Percentiles rank a stretch among this genome's conserved stretches.
Conservation (phyloP, 2,113 vertebrate genomes). For the Isurus oxyrinchus region DNA sequence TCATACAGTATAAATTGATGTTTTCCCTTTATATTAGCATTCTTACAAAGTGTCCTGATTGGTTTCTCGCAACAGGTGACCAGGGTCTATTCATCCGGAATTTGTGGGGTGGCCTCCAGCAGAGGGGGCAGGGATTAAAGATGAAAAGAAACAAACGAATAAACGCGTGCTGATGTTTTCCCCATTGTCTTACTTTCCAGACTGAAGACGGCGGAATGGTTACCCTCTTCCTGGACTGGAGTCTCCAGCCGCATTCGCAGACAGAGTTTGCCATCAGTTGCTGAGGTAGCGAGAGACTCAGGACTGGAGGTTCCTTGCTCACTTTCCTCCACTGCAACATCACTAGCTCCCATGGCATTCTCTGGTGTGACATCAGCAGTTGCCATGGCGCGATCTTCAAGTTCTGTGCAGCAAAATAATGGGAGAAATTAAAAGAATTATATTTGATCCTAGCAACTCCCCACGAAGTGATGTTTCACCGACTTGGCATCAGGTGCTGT, state of each 20-base stretch:
- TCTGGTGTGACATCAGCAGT: slow-evolving; percentile 61
- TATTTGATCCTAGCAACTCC: neutral
- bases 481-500: no score
- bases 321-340: slow-evolving; percentile 57
- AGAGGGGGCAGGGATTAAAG: slow-evolving; percentile 32
- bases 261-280: slow-evolving; percentile 69
- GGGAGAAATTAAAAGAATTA: neutral
- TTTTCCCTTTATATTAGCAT: no score
- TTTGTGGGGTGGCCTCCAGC: no score
- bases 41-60: no score
- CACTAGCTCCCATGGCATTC: slow-evolving; percentile 60
- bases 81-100: no score
- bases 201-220: slow-evolving; percentile 75
- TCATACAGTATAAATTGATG: no score
- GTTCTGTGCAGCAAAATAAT: neutral
- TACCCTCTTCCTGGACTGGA: slow-evolving; percentile 73
- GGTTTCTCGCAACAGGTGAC: no score
- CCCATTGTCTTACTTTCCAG: slow-evolving; percentile 77
- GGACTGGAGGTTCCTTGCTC: slow-evolving; percentile 50
- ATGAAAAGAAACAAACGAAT: slow-evolving; percentile 39
- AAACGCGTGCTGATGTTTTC: neutral
- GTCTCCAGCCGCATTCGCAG: slow-evolving; percentile 83
- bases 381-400: slow-evolving; percentile 45
- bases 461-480: neutral
- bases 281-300: slow-evolving; percentile 42